Conservation (phyloP, 2,797 vertebrate species). For the Trichosurus vulpecula region DNA sequence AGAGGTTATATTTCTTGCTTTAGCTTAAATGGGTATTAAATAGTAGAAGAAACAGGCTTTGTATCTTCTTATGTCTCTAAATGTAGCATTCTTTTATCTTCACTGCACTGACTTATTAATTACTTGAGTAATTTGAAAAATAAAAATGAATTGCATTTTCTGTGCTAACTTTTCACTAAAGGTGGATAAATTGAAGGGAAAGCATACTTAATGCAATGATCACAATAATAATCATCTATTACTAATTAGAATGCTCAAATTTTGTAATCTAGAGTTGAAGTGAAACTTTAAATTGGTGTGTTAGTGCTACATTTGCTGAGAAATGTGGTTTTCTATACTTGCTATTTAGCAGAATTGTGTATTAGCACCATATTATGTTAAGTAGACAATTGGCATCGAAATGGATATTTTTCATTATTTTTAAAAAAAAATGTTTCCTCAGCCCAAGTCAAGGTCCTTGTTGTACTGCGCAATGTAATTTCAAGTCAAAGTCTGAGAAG, state of each 20-base stretch:
- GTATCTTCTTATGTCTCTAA: not conserved
- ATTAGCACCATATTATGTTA: constrained; percentile 4
- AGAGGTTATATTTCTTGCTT: not conserved
- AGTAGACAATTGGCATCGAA: not conserved
- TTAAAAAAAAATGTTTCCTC: constrained; percentile 36
- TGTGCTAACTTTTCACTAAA: constrained; percentile 1
- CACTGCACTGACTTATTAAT: not conserved
- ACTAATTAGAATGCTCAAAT: constrained; percentile 23
- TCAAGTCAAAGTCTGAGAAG: constrained; percentile 80
- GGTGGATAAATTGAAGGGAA: not conserved
- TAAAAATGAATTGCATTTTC: constrained; percentile 34
- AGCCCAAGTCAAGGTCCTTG: constrained; percentile 98
- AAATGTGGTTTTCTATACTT: not conserved
- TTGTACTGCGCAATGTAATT: constrained; percentile 88
- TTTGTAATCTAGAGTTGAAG: not conserved
- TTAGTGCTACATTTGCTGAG: not conserved
- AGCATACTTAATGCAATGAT: not conserved
- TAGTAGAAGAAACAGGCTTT: not conserved
- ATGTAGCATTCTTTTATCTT: not conserved
- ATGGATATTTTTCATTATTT: constrained; percentile 21
- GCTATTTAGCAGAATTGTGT: constrained; percentile 21
- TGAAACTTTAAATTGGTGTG: too few relatives aligned
- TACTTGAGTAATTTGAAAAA: constrained; percentile 21
- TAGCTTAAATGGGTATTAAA: not conserved
- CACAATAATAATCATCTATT: constrained; percentile 17